These are phyloP conservation scores for Myotis vivesi DNA, from an alignment of 2,797 vertebrate species.

Conservation along the genomic window DNA sequence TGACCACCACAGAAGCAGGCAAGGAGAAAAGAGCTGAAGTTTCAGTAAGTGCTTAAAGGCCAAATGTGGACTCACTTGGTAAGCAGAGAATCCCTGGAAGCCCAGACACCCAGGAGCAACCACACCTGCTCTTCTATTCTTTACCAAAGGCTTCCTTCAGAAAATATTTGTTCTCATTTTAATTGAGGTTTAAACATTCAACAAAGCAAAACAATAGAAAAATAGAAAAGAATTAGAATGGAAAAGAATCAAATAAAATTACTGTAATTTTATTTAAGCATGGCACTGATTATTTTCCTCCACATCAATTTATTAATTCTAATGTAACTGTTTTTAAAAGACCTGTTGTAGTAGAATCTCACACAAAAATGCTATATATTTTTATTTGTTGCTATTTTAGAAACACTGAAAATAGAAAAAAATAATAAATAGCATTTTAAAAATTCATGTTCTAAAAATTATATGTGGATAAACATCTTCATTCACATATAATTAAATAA, in stretches of 20 bases:
- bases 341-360: neutral
- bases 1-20: neutral
- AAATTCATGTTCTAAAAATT: constrained; percentile 8
- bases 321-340: constrained; percentile 7
- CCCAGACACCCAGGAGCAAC: neutral
- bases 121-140: neutral
- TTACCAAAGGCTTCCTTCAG: neutral
- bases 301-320: constrained; percentile 17
- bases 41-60: neutral
- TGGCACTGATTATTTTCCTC: neutral
- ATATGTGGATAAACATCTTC: neutral
- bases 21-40: neutral
- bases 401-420: neutral
- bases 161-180: neutral
- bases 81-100: neutral
- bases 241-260: neutral
- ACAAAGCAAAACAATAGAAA: neutral
- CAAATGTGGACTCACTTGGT: neutral
- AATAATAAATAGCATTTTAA: neutral
- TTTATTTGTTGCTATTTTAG: constrained; percentile 35
- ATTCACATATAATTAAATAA: neutral
- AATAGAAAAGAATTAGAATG: neutral
- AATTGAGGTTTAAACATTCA: neutral
- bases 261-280: neutral
- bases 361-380: neutral